phyloP scores from a whole-genome alignment of 2,888 invertebrate genomes.

The Gisinianus flammeolus region DNA sequence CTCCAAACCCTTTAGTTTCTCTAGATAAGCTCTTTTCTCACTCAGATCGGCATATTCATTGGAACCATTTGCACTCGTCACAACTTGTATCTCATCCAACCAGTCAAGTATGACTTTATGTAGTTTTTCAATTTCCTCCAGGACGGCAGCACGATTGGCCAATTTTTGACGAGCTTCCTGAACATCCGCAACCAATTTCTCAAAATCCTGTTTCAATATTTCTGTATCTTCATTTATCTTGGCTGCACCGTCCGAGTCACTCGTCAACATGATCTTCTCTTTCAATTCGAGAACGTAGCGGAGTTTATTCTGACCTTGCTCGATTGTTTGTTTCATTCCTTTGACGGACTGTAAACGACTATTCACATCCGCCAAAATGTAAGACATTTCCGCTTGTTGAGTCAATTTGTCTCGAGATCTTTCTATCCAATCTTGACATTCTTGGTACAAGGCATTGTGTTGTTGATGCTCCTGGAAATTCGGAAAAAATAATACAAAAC shows the following conservation, averaged over 20 bases:
- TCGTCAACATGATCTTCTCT: constrained; percentile 91
- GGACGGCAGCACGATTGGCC: constrained; percentile 74
- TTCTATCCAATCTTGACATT: constrained; percentile 92
- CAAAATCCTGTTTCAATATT: constrained; percentile 85
- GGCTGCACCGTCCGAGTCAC: constrained; percentile 83
- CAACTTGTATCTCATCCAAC: constrained; percentile 86
- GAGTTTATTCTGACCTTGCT: constrained; percentile 87
- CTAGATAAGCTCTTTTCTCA: constrained; percentile 86
- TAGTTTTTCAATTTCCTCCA: constrained; percentile 86
- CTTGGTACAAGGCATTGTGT: constrained; percentile 88
- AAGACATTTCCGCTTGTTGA: constrained; percentile 75
- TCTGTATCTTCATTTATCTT: constrained; percentile 93
- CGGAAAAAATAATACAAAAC: neutral
- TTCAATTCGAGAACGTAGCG: constrained; percentile 86
- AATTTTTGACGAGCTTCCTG: constrained; percentile 79
- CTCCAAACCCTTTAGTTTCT: constrained; percentile 82
- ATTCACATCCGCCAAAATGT: constrained; percentile 81
- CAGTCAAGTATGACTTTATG: constrained; percentile 79
- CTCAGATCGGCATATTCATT: constrained; percentile 81
- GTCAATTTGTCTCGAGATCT: constrained; percentile 82
- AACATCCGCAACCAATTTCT: constrained; percentile 80
- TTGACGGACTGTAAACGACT: constrained; percentile 84
- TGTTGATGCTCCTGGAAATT: constrained; percentile 81
- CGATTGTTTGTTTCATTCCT: constrained; percentile 85
- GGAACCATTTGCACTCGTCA: constrained; percentile 74